phyloP scores from a whole-genome alignment of 2,888 invertebrate species.

The Micropterix aruncella region DNA sequence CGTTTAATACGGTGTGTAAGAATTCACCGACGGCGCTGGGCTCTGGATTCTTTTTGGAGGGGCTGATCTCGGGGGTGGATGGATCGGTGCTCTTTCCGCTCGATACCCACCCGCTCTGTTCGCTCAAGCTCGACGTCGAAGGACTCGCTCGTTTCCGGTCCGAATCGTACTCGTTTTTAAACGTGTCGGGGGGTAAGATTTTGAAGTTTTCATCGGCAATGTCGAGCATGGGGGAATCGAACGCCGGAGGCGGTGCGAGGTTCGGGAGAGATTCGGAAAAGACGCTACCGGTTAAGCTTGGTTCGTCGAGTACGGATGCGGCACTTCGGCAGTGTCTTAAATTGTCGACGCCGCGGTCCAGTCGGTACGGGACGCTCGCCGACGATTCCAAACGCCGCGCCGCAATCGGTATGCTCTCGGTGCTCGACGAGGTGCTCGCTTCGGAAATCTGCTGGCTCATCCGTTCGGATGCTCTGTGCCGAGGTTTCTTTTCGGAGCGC shows the following conservation, averaged over 20 bases:
- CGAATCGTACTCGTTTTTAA: constrained; percentile 28
- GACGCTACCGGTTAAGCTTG: constrained; percentile 33
- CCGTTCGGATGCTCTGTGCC: constrained; percentile 36
- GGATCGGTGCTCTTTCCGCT: constrained; percentile 53
- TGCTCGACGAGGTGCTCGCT: constrained; percentile 45
- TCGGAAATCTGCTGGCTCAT: constrained; percentile 39
- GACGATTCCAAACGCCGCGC: constrained; percentile 40
- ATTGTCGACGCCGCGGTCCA: constrained; percentile 34
- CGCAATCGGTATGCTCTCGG: constrained; percentile 38
- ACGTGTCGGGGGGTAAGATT: constrained; percentile 34
- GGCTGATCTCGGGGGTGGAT: constrained; percentile 42
- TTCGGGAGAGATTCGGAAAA: constrained; percentile 62
- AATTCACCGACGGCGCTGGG: constrained; percentile 20
- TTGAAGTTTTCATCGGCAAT: constrained; percentile 36
- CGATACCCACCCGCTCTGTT: constrained; percentile 81
- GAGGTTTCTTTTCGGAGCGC: constrained; percentile 20
- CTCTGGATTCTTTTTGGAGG: neutral
- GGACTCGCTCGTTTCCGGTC: constrained; percentile 28
- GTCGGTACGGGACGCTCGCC: constrained; percentile 49
- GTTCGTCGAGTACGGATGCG: constrained; percentile 41
- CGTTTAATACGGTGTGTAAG: constrained; percentile 39
- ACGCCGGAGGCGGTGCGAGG: constrained; percentile 47
- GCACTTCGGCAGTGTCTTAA: constrained; percentile 42
- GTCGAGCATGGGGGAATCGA: constrained; percentile 39
- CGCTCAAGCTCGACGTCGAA: constrained; percentile 58